Conservation (phyloP, 30 jellyfish, hydroid and myxozoan species). For the Haliclystus octoradiatus region DNA sequence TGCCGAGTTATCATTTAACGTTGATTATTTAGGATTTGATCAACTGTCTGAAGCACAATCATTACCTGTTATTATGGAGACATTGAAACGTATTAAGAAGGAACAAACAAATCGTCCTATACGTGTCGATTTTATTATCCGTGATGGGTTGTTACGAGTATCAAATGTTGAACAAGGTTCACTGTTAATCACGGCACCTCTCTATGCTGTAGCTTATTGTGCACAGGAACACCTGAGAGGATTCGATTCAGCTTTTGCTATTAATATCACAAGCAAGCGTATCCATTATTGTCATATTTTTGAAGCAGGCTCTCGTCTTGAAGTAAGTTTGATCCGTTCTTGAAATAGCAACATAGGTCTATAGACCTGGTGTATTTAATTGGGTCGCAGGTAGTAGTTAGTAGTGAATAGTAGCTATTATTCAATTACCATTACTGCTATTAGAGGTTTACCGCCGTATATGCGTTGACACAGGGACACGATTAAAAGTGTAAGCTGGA, state of each 20-base stretch:
- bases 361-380: no score
- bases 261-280: slow-evolving; percentile 79
- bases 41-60: slow-evolving; percentile 98
- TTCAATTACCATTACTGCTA: no score
- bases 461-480: no score
- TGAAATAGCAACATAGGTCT: neutral
- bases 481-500: no score
- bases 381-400: no score
- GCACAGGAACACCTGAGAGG: slow-evolving; percentile 96
- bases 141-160: slow-evolving; percentile 76
- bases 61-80: slow-evolving; percentile 79
- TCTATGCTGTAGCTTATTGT: slow-evolving; percentile 90
- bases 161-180: slow-evolving; percentile 90
- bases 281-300: slow-evolving; percentile 95
- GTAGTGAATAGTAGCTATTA: no score
- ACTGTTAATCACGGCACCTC: slow-evolving; percentile 93
- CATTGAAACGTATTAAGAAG: slow-evolving; percentile 81
- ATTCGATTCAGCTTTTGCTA: slow-evolving; percentile 89
- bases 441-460: no score
- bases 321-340: slow-evolving; percentile 27
- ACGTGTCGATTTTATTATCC: slow-evolving; percentile 80
- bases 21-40: slow-evolving; percentile 93
- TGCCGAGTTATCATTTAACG: slow-evolving; percentile 72
- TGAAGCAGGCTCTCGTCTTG: slow-evolving; percentile 94
- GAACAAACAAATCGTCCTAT: slow-evolving; percentile 63